These are phyloP conservation scores for Drosophila pseudoananassae DNA, from an alignment of 1,140 invertebrate genomes.

Conservation along the genomic window DNA sequence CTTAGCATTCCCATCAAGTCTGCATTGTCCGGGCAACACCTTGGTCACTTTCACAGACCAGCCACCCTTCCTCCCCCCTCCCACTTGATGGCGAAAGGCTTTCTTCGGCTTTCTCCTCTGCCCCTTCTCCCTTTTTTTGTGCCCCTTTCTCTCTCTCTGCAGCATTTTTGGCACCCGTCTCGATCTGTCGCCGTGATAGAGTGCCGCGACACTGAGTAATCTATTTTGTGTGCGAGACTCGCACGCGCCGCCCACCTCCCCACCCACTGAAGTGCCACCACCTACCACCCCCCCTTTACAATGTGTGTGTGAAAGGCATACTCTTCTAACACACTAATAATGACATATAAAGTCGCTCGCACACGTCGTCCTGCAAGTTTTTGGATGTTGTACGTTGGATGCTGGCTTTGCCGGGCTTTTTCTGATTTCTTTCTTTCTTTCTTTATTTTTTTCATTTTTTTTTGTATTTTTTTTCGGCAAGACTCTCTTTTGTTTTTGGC, in stretches of 20 bases:
- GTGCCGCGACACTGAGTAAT: conserved; percentile 79
- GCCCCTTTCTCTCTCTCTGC: background rate
- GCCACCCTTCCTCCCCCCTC: background rate
- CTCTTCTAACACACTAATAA: conserved; percentile 63
- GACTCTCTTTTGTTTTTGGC: conserved; percentile 72
- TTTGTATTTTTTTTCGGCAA: conserved; percentile 5
- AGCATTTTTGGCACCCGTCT: background rate
- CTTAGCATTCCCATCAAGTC: conserved; percentile 34
- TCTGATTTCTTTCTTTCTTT: conserved; percentile 42
- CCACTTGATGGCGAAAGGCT: background rate
- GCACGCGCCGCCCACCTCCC: conserved; percentile 2
- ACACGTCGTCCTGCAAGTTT: conserved; percentile 49
- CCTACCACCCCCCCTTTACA: background rate
- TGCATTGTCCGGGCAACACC: conserved; percentile 37
- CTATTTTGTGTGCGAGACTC: conserved; percentile 69
- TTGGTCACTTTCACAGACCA: conserved; percentile 2
- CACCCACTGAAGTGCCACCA: background rate
- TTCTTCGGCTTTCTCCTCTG: background rate
- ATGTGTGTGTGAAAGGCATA: conserved; percentile 15
- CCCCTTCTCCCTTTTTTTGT: background rate
- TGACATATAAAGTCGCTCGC: conserved; percentile 75
- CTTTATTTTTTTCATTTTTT: conserved; percentile 7
- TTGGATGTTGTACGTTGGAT: conserved; percentile 31
- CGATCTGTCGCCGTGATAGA: conserved; percentile 64
- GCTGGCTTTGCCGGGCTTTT: conserved; percentile 20